phyloP scores from a whole-genome alignment of 2,888 invertebrate species.

The Drosophila antonietae region DNA sequence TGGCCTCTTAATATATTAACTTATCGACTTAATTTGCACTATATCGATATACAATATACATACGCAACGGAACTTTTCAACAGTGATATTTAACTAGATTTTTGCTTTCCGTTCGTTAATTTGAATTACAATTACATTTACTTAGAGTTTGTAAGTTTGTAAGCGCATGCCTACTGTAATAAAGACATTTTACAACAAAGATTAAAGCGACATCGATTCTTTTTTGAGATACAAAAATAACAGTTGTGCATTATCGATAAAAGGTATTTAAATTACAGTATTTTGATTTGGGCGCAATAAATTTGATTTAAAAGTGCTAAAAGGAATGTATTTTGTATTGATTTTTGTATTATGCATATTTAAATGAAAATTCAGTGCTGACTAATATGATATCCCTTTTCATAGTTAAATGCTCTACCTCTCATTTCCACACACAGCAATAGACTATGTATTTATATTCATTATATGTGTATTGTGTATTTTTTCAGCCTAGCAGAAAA shows the following conservation, averaged over 20 bases:
- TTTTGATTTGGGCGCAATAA: background rate
- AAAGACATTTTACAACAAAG: background rate
- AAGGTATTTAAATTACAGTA: background rate
- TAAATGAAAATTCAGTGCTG: background rate
- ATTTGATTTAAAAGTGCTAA: background rate
- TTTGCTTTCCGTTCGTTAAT: background rate
- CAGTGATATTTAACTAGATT: background rate
- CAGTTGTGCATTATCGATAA: background rate
- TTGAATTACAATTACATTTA: background rate
- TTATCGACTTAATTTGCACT: constrained; percentile 15
- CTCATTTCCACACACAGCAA: too few relatives aligned
- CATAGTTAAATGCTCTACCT: too few relatives aligned
- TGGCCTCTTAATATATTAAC: constrained; percentile 30
- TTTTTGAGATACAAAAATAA: background rate
- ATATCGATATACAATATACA: background rate
- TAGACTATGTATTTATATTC: too few relatives aligned
- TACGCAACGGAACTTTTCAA: background rate
- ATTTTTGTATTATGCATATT: background rate
- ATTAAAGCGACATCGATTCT: background rate
- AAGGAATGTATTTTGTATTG: background rate
- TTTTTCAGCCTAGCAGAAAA: too few relatives aligned
- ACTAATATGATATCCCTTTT: too few relatives aligned
- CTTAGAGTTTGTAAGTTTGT: too few relatives aligned
- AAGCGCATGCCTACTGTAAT: too few relatives aligned
- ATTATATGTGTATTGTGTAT: too few relatives aligned